Conservation (phyloP, 2,113 vertebrate genomes). For the Psephotus haematonotus region DNA sequence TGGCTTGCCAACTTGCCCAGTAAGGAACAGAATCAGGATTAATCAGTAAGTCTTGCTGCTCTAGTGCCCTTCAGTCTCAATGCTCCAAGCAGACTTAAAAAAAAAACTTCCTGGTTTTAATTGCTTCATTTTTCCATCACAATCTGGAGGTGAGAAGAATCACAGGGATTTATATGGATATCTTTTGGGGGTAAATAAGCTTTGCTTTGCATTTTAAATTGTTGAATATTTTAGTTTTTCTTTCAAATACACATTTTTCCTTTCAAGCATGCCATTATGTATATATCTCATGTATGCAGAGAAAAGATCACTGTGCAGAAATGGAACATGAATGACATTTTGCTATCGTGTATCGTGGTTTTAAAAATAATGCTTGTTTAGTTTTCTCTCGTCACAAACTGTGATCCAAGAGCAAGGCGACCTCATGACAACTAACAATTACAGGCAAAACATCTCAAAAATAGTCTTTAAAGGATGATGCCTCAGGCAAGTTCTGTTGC, state of each 20-base stretch:
- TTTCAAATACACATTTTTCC: constrained; percentile 39
- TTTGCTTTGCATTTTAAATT: constrained; percentile 50
- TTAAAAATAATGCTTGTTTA: constrained; percentile 67
- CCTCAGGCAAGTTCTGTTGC: constrained; percentile 73
- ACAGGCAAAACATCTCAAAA: constrained; percentile 66
- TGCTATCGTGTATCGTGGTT: constrained; percentile 44
- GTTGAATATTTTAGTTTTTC: background rate
- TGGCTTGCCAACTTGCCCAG: background rate
- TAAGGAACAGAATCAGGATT: background rate
- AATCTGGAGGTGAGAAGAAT: constrained; percentile 2
- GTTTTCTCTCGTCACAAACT: constrained; percentile 61
- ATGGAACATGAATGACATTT: constrained; percentile 42
- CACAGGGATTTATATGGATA: background rate
- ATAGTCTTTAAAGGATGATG: constrained; percentile 70
- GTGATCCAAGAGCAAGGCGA: constrained; percentile 63
- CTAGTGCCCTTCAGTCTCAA: background rate
- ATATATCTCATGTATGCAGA: constrained; percentile 48
- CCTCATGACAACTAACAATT: constrained; percentile 73
- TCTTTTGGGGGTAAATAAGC: constrained; percentile 38
- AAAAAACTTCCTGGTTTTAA: background rate
- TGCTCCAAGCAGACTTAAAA: background rate
- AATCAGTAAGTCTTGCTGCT: background rate
- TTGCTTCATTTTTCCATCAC: constrained; percentile 1
- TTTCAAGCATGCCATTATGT: constrained; percentile 38
- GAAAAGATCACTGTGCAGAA: constrained; percentile 21